These are phyloP conservation scores for Scomber colias DNA, from an alignment of 2,113 vertebrate genomes.

Conservation along the genomic window DNA sequence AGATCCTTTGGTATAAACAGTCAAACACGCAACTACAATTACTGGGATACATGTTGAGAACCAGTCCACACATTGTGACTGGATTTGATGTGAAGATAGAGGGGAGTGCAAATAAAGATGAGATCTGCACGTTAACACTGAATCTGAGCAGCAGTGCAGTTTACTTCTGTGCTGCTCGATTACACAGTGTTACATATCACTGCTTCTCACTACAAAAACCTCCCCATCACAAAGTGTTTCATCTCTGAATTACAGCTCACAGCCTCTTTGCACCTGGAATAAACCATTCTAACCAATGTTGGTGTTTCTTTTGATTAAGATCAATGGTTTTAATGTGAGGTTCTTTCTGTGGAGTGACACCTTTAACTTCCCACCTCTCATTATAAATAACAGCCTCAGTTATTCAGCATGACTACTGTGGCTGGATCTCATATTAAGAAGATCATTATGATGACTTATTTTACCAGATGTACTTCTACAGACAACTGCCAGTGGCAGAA, in stretches of 20 bases:
- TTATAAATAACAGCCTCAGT: slow-evolving; percentile 10
- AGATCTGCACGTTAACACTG: not conserved
- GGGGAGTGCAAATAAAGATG: not conserved
- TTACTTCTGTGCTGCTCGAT: slow-evolving; percentile 48
- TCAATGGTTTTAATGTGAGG: no score
- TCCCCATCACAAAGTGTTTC: not conserved
- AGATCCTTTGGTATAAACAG: no score
- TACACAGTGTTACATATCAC: slow-evolving; percentile 17
- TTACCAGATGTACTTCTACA: no score
- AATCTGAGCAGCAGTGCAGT: not conserved
- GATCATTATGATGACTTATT: not conserved
- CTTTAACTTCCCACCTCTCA: not conserved
- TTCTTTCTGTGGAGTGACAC: no score
- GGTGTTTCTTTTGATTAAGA: no score
- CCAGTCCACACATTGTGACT: accelerated
- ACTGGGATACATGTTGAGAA: no score
- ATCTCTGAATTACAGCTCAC: no score
- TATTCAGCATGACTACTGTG: not conserved
- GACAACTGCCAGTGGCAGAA: no score
- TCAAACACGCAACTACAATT: no score
- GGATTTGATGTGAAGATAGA: no score
- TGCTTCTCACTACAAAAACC: slow-evolving; percentile 27
- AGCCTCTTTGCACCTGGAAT: no score
- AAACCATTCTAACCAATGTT: no score
- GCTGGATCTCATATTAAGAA: not conserved